These are phyloP conservation scores for Brachyhypopomus occidentalis DNA, from an alignment of 2,113 vertebrate species.

Conservation along the genomic window DNA sequence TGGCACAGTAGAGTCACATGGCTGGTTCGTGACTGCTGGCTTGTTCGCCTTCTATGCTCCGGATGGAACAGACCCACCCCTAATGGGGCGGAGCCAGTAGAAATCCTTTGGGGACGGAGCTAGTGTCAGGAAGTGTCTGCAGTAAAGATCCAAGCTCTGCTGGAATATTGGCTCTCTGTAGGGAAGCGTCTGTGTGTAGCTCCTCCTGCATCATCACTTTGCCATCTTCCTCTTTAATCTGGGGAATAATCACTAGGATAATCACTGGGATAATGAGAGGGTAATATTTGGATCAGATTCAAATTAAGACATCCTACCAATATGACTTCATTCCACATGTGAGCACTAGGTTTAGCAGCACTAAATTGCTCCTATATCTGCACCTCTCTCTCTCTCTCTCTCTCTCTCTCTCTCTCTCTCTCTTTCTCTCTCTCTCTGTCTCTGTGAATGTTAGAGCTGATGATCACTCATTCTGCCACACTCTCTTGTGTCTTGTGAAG, in stretches of 20 bases:
- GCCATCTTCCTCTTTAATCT: background rate
- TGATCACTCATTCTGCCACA: no score
- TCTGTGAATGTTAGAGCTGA: background rate
- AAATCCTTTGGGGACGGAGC: background rate
- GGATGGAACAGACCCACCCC: background rate
- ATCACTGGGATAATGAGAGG: background rate
- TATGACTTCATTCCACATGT: background rate
- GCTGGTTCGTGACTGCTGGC: no score
- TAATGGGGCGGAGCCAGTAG: slow-evolving; percentile 17
- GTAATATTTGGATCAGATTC: background rate
- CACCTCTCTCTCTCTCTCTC: background rate
- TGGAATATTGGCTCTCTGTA: background rate
- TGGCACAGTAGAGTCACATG: no score
- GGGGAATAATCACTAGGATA: background rate
- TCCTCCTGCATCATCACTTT: background rate
- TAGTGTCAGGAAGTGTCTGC: background rate
- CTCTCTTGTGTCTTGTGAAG: no score
- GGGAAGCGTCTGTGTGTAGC: background rate
- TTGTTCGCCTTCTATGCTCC: no score
- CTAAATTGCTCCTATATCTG: background rate
- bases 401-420: slow-evolving; percentile 12
- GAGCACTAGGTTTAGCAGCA: no score
- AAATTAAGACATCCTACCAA: background rate
- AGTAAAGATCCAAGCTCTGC: slow-evolving; percentile 12
- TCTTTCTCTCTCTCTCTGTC: background rate